Evolutionary conservation across 2,797 vertebrate species (phyloP), one percentile per base, ranked within the genome.

Genomic region (Acanthopagrus latus): DNA sequence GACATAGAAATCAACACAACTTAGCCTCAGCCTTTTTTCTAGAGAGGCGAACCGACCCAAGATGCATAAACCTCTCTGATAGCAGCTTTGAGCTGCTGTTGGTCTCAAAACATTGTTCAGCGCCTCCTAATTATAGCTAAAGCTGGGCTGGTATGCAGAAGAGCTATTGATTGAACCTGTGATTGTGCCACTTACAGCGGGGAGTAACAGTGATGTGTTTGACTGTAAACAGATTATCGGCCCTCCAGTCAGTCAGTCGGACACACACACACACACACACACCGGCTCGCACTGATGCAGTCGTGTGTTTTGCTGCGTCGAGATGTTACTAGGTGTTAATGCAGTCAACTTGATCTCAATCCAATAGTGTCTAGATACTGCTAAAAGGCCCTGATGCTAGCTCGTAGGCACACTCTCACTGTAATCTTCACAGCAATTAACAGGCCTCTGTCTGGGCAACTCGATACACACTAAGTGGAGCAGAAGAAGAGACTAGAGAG

Each of bases 281-380:
- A 27, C 27, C 33, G 2, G 18, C 59, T 56, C 58, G 10, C 48
- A 8, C 25, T 69, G 52, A 74, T 25, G 59, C 48, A 59, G 51
- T 67, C 12, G 5, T 76, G 84, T 87, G 78, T 83, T 89, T 74
- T 57, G 65, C 77, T 69, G 72, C 47, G 13, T 20, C 2, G 71
- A 64, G 75, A 78, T 90, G 91, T 89, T 81, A 71, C 48, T 18
- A 76, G 84, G 82, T 87, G 89, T 87, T 89, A 23, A 88, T 87
- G 88, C 76, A 82, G 50, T 88, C 84, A 80, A 92, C 82, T 83
- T 85, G 88, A 92, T 82, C 89, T 87, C 77, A 87, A 90, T 89
- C 86, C 89, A 83, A 91, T 92, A 91, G 63, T 17, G 75, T 67
- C 25, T 52, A 44, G 74, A 74, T 84, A 11, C 65, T 68, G 77